Percentiles rank a stretch among this genome's conserved stretches.
phyloP scores from a whole-genome alignment of 2,113 vertebrate species.

The Corythaixoides concolor region DNA sequence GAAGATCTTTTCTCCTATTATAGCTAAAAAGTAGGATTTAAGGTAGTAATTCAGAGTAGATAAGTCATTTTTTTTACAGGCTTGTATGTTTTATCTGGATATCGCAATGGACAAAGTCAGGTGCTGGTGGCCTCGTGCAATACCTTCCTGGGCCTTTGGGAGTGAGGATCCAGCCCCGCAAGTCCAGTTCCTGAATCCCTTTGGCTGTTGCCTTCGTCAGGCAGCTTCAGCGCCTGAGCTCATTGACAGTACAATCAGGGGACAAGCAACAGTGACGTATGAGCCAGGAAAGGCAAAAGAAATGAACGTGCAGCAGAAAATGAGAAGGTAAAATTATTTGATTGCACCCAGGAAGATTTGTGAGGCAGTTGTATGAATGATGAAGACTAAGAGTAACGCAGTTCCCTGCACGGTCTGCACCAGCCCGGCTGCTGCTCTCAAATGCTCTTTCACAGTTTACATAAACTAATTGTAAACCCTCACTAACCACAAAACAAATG shows the following conservation, averaged over 20 bases:
- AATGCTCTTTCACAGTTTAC: background rate
- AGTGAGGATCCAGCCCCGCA: background rate
- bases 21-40: background rate
- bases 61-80: background rate
- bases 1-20: background rate
- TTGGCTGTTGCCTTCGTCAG: background rate
- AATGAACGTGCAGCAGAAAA: background rate
- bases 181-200: background rate
- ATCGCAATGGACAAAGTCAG: background rate
- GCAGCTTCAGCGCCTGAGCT: background rate
- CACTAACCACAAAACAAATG: background rate
- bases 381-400: background rate
- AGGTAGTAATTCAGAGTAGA: background rate
- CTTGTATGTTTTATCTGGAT: background rate
- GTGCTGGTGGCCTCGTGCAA: rapidly evolving
- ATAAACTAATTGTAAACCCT: background rate
- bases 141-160: background rate
- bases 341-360: background rate
- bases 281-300: background rate
- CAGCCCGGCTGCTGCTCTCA: background rate
- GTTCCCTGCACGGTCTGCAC: background rate
- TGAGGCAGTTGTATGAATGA: background rate
- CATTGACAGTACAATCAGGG: background rate
- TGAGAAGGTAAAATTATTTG: background rate
- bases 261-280: background rate